Evolutionary conservation across 2,888 invertebrate species (phyloP).

Genomic region (Lepidocyrtinus sp.): DNA sequence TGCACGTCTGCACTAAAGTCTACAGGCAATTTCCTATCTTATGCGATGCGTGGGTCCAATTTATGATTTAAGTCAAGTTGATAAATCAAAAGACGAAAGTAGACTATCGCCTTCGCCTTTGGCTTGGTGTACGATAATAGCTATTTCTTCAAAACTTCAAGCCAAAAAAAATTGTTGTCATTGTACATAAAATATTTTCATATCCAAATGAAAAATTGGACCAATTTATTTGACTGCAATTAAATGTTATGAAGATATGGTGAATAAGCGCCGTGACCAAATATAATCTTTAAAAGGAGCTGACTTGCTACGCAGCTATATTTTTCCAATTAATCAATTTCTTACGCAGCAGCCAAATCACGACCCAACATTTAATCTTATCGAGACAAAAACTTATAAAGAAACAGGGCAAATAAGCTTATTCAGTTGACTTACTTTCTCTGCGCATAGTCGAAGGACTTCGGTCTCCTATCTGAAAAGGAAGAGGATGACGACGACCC

Average conservation of each 20-base stretch:
- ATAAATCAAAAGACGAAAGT: background rate
- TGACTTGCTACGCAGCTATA: background rate
- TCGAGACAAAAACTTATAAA: background rate
- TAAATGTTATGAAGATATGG: too few species aligned
- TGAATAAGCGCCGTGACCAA: too few species aligned
- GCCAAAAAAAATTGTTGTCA: too few species aligned
- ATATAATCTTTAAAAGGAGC: background rate
- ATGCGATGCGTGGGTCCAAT: background rate
- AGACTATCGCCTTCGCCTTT: background rate
- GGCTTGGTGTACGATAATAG: too few species aligned
- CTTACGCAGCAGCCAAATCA: background rate
- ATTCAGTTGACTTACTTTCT: constrained; percentile 64
- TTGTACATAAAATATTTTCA: too few species aligned
- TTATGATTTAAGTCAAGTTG: background rate
- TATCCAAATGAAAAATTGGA: too few species aligned
- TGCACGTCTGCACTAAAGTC: too few species aligned
- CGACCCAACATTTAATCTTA: background rate
- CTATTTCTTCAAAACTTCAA: too few species aligned
- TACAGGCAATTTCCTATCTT: too few species aligned
- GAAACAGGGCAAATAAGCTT: background rate
- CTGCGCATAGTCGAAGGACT: constrained; percentile 67
- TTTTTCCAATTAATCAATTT: background rate
- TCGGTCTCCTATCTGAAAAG: constrained; percentile 64
- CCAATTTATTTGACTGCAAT: too few species aligned
- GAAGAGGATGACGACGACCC: constrained; percentile 44